Evolutionary conservation across 1,140 invertebrate species (phyloP).

Genomic region (Helicoverpa armigera): DNA sequence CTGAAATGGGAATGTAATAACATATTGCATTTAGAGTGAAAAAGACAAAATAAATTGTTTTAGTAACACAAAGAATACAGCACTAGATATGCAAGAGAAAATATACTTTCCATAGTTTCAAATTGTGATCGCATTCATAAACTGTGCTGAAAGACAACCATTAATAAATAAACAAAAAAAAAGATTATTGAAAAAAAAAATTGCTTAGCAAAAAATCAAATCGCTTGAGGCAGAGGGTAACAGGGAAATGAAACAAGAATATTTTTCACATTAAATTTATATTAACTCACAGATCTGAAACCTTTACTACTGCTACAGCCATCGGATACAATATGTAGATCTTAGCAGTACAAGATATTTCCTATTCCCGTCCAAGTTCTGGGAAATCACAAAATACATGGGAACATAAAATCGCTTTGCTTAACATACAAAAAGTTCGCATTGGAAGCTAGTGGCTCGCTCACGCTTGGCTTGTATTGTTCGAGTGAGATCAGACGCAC

Average conservation of each 20-base stretch:
- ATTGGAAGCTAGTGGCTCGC: conserved; percentile 34
- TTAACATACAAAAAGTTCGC: conserved; percentile 46
- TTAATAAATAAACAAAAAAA: too few species aligned
- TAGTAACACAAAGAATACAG: too few species aligned
- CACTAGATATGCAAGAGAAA: too few species aligned
- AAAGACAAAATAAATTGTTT: too few species aligned
- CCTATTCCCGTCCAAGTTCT: conserved; percentile 36
- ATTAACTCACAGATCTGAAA: conserved; percentile 83
- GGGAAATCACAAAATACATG: conserved; percentile 37
- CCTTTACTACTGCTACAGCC: conserved; percentile 55
- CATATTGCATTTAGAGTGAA: too few species aligned
- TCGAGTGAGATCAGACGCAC: neutral
- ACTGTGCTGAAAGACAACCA: too few species aligned
- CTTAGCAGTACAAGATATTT: conserved; percentile 8
- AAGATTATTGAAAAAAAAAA: conserved; percentile 13
- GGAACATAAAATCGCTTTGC: conserved; percentile 34
- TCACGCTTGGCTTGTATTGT: conserved; percentile 19
- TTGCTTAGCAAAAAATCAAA: conserved; percentile 56
- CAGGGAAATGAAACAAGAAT: conserved; percentile 80
- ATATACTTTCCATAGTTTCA: too few species aligned
- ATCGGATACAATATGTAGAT: conserved; percentile 20
- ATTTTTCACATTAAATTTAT: conserved; percentile 83
- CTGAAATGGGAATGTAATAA: too few species aligned
- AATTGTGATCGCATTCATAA: too few species aligned
- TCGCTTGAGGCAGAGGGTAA: conserved; percentile 67